Percentiles rank a stretch among this genome's conserved stretches.
These are phyloP conservation scores for Magallana gigas DNA, from an alignment of 1,140 invertebrate species.

Conservation along the genomic window DNA sequence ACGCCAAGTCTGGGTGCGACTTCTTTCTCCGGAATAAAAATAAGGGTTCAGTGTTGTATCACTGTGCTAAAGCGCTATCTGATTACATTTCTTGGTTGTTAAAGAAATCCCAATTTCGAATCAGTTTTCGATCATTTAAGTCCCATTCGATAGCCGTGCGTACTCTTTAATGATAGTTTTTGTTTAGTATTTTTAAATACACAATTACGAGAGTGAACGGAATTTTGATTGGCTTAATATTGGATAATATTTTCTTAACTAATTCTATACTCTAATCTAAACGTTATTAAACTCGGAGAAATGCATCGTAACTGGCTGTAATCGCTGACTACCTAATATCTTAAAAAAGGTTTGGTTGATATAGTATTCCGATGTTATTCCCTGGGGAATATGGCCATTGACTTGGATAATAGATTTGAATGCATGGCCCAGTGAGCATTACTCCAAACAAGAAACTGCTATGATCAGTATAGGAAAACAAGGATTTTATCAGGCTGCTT, in stretches of 20 bases:
- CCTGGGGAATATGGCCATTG: background rate
- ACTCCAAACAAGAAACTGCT: background rate
- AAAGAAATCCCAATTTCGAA: slow-evolving; percentile 28
- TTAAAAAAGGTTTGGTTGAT: slow-evolving; percentile 6
- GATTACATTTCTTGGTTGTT: slow-evolving; percentile 33
- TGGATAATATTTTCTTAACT: background rate
- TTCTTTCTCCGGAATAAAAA: slow-evolving; percentile 24
- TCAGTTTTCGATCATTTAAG: slow-evolving; percentile 29
- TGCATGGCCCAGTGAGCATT: slow-evolving; percentile 14
- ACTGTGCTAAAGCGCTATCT: background rate
- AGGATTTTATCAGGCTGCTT: background rate
- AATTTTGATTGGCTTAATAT: slow-evolving; percentile 1
- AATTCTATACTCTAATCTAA: background rate
- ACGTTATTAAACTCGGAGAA: slow-evolving; percentile 1
- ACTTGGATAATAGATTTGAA: slow-evolving; percentile 8
- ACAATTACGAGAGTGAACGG: background rate
- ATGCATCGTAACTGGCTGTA: background rate
- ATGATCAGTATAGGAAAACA: background rate
- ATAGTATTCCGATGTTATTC: slow-evolving; percentile 1
- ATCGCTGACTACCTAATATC: background rate
- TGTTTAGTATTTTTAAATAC: slow-evolving; percentile 39
- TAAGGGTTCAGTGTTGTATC: slow-evolving; percentile 3
- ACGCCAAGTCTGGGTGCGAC: slow-evolving; percentile 6
- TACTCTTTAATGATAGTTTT: slow-evolving; percentile 18
- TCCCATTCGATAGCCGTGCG: slow-evolving; percentile 5